Evolutionary conservation across 1,140 invertebrate species (phyloP), one percentile per base, ranked within the genome.

Genomic region (Nomia melanderi): DNA sequence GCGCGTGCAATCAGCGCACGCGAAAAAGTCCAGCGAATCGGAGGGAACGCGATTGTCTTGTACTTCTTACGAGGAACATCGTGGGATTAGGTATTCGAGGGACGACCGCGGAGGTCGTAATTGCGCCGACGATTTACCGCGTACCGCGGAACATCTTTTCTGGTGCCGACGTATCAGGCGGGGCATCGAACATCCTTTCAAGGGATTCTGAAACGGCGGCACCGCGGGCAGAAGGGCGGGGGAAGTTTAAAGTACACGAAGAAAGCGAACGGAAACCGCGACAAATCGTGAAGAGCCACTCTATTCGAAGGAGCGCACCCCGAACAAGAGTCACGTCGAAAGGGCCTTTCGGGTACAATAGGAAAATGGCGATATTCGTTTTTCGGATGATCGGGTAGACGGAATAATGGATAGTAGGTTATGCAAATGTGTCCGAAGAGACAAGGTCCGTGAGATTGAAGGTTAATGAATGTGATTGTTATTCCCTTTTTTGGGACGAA

Each of bases 71-170:
- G 12, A 12, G 27, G 44, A 54, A 33, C 47, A 25, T 8, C 25
- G 20, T 23, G 23, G 20, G 29, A 66, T 65, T 74, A 66, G 41
- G 25, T 66, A 56, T 65, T 66, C 72, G 33, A 14, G 27, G 47
- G 47, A 74, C 31, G 50, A 41, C n/a, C 44, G 33, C 7, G 27
- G 50, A 33, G 60, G 9, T 74, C 60, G 71, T 74, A 74, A 74
- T 74, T 65, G 62, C 60, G 20, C 3, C 71, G 47, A 56, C 71
- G 33, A 74, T 72, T 72, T 72, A 72, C 70, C 59, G 36, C 47
- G 71, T 65, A 63, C 33, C 64, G 17, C 11, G 64, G 54, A 60
- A 65, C 63, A 70, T 41, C 39, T 47, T 76, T 53, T 64, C 60
- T 31, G n/a, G 25, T 44, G 72, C 27, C 62, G 62, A 56, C 53